Evolutionary conservation across 2,888 invertebrate genomes (phyloP), one percentile per base, ranked within the genome.

Genomic region (Leptinotarsa juncta): DNA sequence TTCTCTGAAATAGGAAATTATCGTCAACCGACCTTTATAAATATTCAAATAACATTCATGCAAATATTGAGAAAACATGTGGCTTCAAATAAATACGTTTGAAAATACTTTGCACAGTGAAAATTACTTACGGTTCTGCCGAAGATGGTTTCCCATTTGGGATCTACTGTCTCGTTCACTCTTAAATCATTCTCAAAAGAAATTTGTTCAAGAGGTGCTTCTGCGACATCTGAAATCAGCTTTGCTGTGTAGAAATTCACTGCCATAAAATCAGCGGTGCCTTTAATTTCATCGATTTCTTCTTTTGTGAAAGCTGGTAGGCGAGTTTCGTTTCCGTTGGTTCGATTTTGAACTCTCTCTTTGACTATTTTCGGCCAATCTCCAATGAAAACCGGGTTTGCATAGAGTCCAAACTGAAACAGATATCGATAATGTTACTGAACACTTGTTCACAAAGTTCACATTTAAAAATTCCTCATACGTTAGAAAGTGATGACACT

Each of bases 261-360:
- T 1, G 94, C 94, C 72, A 95, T 89, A 86, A 93, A 94, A 84
- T 96, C 95, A 1, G 89, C 89, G 0, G 94, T 91, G 0, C 90
- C 92, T 42, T 86, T 87, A 48, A 95, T 91, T 71, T 88, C 87
- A 10, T 88, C 83, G 4, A 93, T 88, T 88, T 94, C 93, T 42
- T 91, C 88, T 0, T 81, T 26, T 0, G 91, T 91, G 81, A 93
- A 92, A 71, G 82, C 83, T 0, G 94, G 93, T 3, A 94, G 87
- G 12, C 93, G 90, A 0, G 93, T 92, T 16, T 89, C 87, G 0
- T 87, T 82, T 78, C 89, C 26, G 57, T 65, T 65, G 75, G 93
- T 94, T 60, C 91, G 88, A 1, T 88, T 86, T 62, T 88, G 89
- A 15, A 94, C 89, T 10, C 90, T 86, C 18, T 89, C 86, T 71